Base-by-base conservation (phyloP, 2,113 vertebrate genomes). In the Gymnogyps californianus region DNA sequence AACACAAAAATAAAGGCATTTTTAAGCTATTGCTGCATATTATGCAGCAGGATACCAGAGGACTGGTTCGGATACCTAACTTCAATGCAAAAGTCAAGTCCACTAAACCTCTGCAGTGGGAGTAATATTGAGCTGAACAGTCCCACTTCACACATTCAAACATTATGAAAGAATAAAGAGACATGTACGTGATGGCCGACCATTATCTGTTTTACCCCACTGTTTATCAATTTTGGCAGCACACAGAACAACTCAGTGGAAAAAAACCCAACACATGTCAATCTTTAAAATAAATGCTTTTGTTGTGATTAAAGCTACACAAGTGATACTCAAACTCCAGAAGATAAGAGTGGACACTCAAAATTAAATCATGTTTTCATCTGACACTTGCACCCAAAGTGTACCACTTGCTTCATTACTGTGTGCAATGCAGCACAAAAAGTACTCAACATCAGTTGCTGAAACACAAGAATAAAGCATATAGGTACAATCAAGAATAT, bases 1-100 rank as follows among this genome's bases (percentile, higher is more conserved):
- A 97, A 97, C 94, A 97, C 94, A 96, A 96, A 96, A 95, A 93
- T 94, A 93, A 94, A 93, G 92, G 90, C 83, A 81, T 92, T 97
- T 87, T 92, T 93, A 94, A 86, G 49, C 87, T 87, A 74, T 17
- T 82, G 61, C 95, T 93, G 91, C 87, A 5, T 54, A 61, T 55
- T 49, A 49, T n/a, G 83, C 92, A 97, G 94, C 79, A 96, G 85
- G 49, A 69, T 71, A 94, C 64, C 89, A 93, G 75, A 93, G 57
- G 55, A 91, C 17, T 86, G 81, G 52, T 83, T 95, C 5, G 7
- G 79, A 87, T 38, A 93, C 34, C 31, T 70, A 92, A 95, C 42
- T 86, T 93, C 12, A 91, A 59, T 57, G 69, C 65, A 83, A 76
- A 93, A 94, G 58, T 89, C 40, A 86, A 80, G 66, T 65, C 38